Base-by-base conservation (phyloP, 2,113 vertebrate genomes). In the Platysteira castanea region DNA sequence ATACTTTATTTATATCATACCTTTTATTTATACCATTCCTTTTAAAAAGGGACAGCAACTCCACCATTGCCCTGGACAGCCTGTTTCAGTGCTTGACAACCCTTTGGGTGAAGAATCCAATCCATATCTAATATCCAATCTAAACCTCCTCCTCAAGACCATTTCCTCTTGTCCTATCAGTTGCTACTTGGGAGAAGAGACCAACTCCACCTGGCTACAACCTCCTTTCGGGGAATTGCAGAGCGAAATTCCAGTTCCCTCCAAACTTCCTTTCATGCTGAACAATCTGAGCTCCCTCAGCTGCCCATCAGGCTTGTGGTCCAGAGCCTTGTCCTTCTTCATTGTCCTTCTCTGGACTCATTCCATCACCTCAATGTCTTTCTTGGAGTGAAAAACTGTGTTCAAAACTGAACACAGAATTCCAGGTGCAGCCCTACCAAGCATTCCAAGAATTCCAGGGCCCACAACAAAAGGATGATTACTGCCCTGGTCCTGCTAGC, bases 381-480 rank as follows among this genome's bases (percentile, higher is more conserved):
- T 19, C 53, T 37, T 52, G 33, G 33, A 37, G 33, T 44, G 53
- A 44, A 35, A 9, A 17, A n/a, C n/a, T n/a, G n/a, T n/a, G 14
- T 31, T 61, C 53, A 59, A 76, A 59, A 44, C 16, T 21, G 8
- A 67, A 2, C 26, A 35, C 21, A 50, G 61, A 35, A 52, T 52
- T 76, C 13, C 20, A 47, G 30, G 13, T 18, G 13, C 8, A 24
- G 6, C 21, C n/a, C 30, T 24, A 30, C n/a, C n/a, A n/a, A n/a
- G n/a, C n/a, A n/a, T n/a, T n/a, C n/a, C n/a, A n/a, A n/a, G n/a
- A n/a, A n/a, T n/a, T n/a, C 56, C 15, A 47, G 6, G 11, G 16
- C 4, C 3, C 11, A 42, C 30, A 7, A 76, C 20, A 42, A 21
- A 15, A 5, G 14, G 15, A 28, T 0, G 0, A 28, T 28, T 20